These are phyloP conservation scores for Meloidogyne hapla DNA, from an alignment of 1,140 invertebrate genomes.

Conservation along the genomic window DNA sequence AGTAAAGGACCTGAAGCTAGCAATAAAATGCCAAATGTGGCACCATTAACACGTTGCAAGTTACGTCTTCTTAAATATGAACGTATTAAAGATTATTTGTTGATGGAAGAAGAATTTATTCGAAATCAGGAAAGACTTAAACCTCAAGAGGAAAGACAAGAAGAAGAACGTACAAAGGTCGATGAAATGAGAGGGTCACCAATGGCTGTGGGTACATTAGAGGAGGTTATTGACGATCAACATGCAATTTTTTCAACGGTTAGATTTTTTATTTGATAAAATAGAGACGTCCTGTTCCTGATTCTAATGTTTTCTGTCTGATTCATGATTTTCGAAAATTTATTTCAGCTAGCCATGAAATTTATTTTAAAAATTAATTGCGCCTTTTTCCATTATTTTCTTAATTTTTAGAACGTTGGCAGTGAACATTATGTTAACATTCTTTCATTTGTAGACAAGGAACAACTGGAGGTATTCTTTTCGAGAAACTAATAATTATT, in stretches of 20 bases:
- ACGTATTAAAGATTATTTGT: conserved; percentile 94
- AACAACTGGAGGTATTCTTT: conserved; percentile 81
- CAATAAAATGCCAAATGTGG: conserved; percentile 91
- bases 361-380: too few relatives aligned
- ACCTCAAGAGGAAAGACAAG: conserved; percentile 98
- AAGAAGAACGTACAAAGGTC: conserved; percentile 88
- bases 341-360: too few relatives aligned
- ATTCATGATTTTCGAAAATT: neutral
- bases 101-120: conserved; percentile 99
- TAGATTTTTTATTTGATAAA: neutral
- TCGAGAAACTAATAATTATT: too few relatives aligned
- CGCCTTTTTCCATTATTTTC: too few relatives aligned
- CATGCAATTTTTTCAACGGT: conserved; percentile 96
- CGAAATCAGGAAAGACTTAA: conserved; percentile 95
- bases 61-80: conserved; percentile 92
- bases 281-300: too few relatives aligned
- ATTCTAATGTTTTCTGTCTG: too few relatives aligned
- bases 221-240: conserved; percentile 99
- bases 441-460: conserved; percentile 98
- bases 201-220: conserved; percentile 98
- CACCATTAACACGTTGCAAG: conserved; percentile 92
- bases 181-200: conserved; percentile 97
- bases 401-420: conserved; percentile 79
- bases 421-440: conserved; percentile 99
- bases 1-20: conserved; percentile 96